phyloP scores from a whole-genome alignment of 2,113 vertebrate genomes.

The Corynorhinus townsendii region DNA sequence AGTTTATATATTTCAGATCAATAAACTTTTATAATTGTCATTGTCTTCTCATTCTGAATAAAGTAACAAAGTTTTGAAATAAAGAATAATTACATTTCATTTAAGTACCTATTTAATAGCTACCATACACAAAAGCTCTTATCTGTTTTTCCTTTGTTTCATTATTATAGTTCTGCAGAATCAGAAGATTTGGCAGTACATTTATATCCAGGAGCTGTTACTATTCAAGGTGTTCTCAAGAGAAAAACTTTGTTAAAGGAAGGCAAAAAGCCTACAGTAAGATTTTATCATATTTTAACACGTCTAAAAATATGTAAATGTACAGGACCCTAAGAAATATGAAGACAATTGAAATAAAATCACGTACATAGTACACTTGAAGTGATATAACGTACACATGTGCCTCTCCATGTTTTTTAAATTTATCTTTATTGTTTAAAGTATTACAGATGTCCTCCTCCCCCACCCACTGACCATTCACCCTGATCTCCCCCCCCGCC shows the following conservation, averaged over 20 bases:
- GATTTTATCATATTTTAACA: constrained; percentile 60
- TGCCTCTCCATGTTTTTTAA: not conserved
- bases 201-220: constrained; percentile 95
- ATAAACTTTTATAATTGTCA: constrained; percentile 56
- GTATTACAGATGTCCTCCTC: too few species aligned
- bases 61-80: constrained; percentile 57
- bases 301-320: not conserved
- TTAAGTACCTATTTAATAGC: constrained; percentile 31
- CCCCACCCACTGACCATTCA: too few species aligned
- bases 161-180: constrained; percentile 90
- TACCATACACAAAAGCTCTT: not conserved
- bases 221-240: constrained; percentile 95
- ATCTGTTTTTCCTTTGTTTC: constrained; percentile 53
- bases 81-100: constrained; percentile 59
- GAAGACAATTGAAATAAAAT: not conserved
- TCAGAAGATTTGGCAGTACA: constrained; percentile 97
- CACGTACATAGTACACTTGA: not conserved
- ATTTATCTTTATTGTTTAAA: too few species aligned
- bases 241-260: constrained; percentile 98
- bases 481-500: too few species aligned
- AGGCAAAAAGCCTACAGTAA: constrained; percentile 98
- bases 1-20: constrained; percentile 66
- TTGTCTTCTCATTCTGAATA: constrained; percentile 60
- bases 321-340: not conserved
- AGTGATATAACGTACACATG: not conserved